phyloP scores from a whole-genome alignment of 2,797 vertebrate species.

The Eulemur rubriventer region DNA sequence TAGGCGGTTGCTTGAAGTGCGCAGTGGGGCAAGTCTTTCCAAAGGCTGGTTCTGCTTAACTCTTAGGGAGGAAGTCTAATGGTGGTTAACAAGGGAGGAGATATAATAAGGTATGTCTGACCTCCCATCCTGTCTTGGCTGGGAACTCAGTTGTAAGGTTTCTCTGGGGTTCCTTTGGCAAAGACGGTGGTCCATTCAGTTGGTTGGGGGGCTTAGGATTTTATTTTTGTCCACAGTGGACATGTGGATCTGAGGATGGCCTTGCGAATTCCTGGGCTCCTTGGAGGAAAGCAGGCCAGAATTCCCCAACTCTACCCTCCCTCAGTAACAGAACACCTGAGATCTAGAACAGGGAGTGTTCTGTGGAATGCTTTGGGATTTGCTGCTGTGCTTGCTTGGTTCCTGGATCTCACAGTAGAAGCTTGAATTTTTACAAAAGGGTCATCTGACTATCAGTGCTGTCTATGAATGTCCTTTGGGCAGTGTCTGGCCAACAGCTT shows the following conservation, averaged over 20 bases:
- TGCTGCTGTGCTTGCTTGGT: background rate
- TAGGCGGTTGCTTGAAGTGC: background rate
- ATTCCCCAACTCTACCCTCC: background rate
- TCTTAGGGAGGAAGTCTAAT: background rate
- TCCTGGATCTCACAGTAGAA: background rate
- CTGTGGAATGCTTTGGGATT: background rate
- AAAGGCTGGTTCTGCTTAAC: background rate
- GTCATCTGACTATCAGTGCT: background rate
- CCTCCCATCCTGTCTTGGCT: background rate
- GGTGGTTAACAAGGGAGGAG: background rate
- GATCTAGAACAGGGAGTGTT: background rate
- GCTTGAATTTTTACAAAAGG: background rate
- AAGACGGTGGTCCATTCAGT: background rate
- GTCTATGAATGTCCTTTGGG: background rate
- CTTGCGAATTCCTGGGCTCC: background rate
- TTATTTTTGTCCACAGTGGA: background rate
- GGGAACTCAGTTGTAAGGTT: background rate
- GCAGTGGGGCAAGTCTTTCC: background rate
- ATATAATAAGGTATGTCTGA: background rate
- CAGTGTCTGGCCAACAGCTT: background rate
- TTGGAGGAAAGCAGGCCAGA: background rate
- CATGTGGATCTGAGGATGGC: background rate
- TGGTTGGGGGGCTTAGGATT: background rate
- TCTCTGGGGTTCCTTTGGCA: background rate
- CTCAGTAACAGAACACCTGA: background rate